Evolutionary conservation across 2,113 vertebrate genomes (phyloP), one percentile per base, ranked within the genome.

Genomic region (Embiotoca jacksoni): DNA sequence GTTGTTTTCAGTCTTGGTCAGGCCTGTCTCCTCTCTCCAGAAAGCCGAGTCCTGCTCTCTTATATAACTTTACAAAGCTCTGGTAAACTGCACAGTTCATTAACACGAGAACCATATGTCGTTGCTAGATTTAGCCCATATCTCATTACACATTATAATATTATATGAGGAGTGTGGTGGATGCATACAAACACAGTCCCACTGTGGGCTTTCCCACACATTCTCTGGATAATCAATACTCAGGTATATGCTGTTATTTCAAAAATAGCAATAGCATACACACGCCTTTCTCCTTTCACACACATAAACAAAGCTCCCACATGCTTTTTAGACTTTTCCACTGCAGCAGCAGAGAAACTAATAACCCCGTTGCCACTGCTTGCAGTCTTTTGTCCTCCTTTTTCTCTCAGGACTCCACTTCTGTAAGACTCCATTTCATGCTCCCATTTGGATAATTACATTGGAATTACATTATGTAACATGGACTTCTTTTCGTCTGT

Each of bases 61-160:
- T 81, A 78, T 52, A 66, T 82, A 86, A 81, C 73, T 75, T 90
- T 82, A 82, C 16, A 11, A 73, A 50, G 37, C 65, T 81, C 37
- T 67, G 58, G 65, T 72, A 56, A 61, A 77, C 83, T 54, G 46
- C 46, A 59, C 5, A 14, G 52, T 74, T 83, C 78, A 81, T 80
- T 66, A 80, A 69, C 49, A 81, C 6, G 55, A 59, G 53, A 72
- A 7, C 76, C 65, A 85, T 23, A 68, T 77, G 74, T 62, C 49
- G 5, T n/a, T 54, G 49, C 74, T 70, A 82, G 53, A 78, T 78
- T 88, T 78, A 88, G 73, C 62, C 50, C 60, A 57, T 82, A 78
- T 78, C 63, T 31, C 55, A 37, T 75, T 57, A 16, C 14, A 69
- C 54, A 73, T 82, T 54, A 76, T 77, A 66, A 67, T 76, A 73